A percentile compares a stretch with the other conserved stretches of the same genome.
Evolutionary conservation across 2,797 vertebrate genomes (phyloP).

Genomic region (Silurus aristotelis): DNA sequence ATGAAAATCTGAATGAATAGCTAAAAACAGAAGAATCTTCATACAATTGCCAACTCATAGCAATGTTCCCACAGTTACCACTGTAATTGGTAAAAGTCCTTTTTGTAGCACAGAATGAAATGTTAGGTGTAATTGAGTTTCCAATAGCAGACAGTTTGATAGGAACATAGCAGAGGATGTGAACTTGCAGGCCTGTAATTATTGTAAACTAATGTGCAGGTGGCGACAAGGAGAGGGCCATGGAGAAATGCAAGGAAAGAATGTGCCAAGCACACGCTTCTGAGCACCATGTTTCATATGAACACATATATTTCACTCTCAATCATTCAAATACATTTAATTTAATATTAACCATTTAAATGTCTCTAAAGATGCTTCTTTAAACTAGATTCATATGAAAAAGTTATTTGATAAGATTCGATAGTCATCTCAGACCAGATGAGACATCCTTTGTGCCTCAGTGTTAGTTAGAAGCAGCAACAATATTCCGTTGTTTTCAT

Average conservation of each 20-base stretch:
- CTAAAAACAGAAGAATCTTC: background rate
- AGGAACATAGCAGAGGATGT: constrained; percentile 30
- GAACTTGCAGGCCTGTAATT: constrained; percentile 34
- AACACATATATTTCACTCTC: background rate
- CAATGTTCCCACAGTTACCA: background rate
- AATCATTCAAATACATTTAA: background rate
- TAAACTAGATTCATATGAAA: background rate
- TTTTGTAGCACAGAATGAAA: constrained; percentile 38
- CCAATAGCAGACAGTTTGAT: constrained; percentile 32
- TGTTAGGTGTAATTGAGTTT: constrained; percentile 41
- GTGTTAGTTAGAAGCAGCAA: constrained; percentile 2
- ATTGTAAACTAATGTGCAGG: constrained; percentile 28
- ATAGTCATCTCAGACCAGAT: background rate
- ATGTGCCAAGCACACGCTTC: background rate
- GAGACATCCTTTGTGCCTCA: background rate
- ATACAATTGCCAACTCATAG: constrained; percentile 4
- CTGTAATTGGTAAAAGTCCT: constrained; percentile 28
- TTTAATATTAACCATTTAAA: background rate
- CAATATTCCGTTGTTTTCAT: constrained; percentile 30
- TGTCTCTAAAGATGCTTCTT: background rate
- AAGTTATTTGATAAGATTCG: background rate
- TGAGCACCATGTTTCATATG: background rate
- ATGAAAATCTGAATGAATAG: background rate
- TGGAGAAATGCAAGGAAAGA: background rate
- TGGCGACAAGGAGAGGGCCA: background rate